Base-by-base conservation (phyloP, 2,113 vertebrate species). In the Aplodontia rufa region DNA sequence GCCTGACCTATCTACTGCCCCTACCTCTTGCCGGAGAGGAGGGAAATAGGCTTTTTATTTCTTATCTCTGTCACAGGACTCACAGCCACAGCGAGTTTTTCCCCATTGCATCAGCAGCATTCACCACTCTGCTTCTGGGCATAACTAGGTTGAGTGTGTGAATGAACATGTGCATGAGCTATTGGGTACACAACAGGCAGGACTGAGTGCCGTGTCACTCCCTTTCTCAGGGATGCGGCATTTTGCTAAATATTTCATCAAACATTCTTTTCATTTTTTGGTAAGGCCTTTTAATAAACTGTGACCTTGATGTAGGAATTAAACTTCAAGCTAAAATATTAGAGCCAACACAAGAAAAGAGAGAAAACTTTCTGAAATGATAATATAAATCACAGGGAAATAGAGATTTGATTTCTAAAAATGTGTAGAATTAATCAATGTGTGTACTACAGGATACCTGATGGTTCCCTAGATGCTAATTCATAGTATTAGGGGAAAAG, bases 191-290 rank as follows among this genome's bases (percentile, higher is more conserved):
- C 24, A 45, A 64, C 28, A 84, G 17, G 26, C 24, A 47, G 58
- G 45, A 8, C 6, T 0, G 6, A 35, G 69, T 82, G 30, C 28
- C 17, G 71, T 8, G 11, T 24, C 45, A 30, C 62, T 51, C 37
- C 55, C 35, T 9, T 75, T 84, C 80, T 64, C 85, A 81, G 60
- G 42, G 60, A 81, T 87, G 32, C 5, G 37, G 30, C 30, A 58
- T 72, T 95, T 97, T 74, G 69, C 49, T 95, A 79, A 84, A 72
- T 72, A 91, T 96, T 45, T 93, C 60, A 75, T 8, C 86, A 92
- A 71, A 47, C 45, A 76, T 87, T 92, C 40, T 84, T 93, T 93
- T 85, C 20, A 68, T 80, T 90, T 80, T 90, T 90, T 71, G 84
- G 42, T 28, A 89, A 47, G 24, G 8, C 10, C 45, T 92, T 53